Evolutionary conservation across 2,888 invertebrate genomes (phyloP).

Genomic region (Geotrupes spiniger): DNA sequence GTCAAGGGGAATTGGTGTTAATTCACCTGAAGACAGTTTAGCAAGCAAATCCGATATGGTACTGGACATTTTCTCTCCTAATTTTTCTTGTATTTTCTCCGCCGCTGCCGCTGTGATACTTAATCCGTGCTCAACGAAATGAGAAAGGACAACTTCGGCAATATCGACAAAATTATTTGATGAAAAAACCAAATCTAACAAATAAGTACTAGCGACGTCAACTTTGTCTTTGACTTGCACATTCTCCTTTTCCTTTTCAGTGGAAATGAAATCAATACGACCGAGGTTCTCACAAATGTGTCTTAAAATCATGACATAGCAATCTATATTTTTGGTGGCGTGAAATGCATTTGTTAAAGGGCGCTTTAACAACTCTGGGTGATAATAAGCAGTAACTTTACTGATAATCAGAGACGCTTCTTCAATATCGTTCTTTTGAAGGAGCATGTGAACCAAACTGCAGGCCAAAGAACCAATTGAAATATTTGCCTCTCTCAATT

Average conservation of each 20-base stretch:
- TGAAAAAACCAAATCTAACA: constrained; percentile 54
- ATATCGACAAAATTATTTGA: constrained; percentile 50
- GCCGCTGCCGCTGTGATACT: constrained; percentile 62
- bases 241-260: constrained; percentile 35
- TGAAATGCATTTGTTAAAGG: constrained; percentile 58
- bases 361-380: constrained; percentile 54
- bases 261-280: constrained; percentile 39
- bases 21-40: constrained; percentile 63
- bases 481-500: constrained; percentile 62
- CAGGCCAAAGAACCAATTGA: constrained; percentile 56
- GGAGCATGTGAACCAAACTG: constrained; percentile 59
- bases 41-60: constrained; percentile 61
- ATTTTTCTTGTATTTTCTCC: constrained; percentile 60
- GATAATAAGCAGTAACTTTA: constrained; percentile 59
- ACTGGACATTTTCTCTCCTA: constrained; percentile 66
- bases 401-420: constrained; percentile 65
- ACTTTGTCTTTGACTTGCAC: constrained; percentile 37
- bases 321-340: constrained; percentile 61
- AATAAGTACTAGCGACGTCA: constrained; percentile 57
- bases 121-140: constrained; percentile 63
- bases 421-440: constrained; percentile 57
- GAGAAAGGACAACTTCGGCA: constrained; percentile 54
- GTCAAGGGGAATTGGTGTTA: constrained; percentile 52
- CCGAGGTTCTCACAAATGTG: constrained; percentile 52
- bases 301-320: constrained; percentile 62